Evolutionary conservation across 1,140 invertebrate species (phyloP), one percentile per base, ranked within the genome.

Genomic region (Sycophaga agraensis): DNA sequence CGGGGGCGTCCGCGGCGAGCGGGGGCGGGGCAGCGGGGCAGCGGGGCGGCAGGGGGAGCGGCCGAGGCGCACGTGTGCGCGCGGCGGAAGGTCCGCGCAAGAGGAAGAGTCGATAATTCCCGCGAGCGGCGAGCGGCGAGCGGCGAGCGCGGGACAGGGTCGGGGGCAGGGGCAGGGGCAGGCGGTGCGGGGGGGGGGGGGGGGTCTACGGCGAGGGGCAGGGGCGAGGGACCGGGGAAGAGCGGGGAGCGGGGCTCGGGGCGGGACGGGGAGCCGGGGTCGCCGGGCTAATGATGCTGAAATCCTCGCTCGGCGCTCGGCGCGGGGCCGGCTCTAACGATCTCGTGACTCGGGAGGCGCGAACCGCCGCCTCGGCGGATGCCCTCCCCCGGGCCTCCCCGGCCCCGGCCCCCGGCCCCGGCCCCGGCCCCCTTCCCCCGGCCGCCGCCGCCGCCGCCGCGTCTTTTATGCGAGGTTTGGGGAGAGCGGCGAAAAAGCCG

Each of bases 261-360:
- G 4, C 11, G 43, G 17, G 34, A 6, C 19, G 14, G 21, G n/a
- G 34, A 28, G 2, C 14, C 21, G 0, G n/a, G n/a, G 1, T 2
- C 1, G 12, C 14, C 24, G 28, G n/a, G 45, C 42, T 42, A 56
- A 50, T 58, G 39, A 59, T 34, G 45, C 64, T 56, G 57, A 60
- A 61, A 59, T 45, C 57, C 56, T 54, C 51, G 11, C 45, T 43
- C 31, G 11, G 26, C 55, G 46, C n/a, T n/a, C n/a, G n/a, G n/a
- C n/a, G n/a, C n/a, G n/a, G n/a, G 37, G 35, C 16, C 53, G 37
- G 37, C 49, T 61, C 58, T 66, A 66, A 49, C 56, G 56, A 51
- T 66, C 61, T 51, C 59, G 51, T 63, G 64, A 57, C 31, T 66
- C n/a, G n/a, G 0, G 53, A 55, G 53, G 61, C 61, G 60, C 61